phyloP scores from a whole-genome alignment of 2,113 vertebrate genomes.

The Poeciliopsis retropinna region DNA sequence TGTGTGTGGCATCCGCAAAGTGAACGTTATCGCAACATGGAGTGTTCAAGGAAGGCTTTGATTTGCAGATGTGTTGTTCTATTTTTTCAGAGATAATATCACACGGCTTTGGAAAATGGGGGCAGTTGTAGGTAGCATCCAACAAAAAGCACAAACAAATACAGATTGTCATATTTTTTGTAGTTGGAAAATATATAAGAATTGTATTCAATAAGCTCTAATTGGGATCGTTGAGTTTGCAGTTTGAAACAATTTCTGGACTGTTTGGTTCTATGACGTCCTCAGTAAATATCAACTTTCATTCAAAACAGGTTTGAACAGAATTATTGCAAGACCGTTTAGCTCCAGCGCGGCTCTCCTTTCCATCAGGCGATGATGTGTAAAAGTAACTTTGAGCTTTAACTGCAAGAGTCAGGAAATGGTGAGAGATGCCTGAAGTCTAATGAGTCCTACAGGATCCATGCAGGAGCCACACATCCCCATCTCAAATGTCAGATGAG shows the following conservation, averaged over 20 bases:
- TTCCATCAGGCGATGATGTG: constrained; percentile 24
- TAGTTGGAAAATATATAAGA: no score
- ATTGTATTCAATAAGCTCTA: no score
- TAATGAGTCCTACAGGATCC: constrained; percentile 49
- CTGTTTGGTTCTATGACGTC: no score
- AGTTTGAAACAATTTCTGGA: no score
- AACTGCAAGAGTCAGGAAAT: constrained; percentile 13
- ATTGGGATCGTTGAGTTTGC: no score
- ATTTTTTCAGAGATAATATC: constrained; percentile 54
- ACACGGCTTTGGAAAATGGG: constrained; percentile 27
- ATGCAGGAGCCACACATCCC: constrained; percentile 22
- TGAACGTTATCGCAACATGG: constrained; percentile 25
- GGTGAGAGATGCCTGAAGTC: constrained; percentile 13
- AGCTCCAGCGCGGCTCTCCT: constrained; percentile 1
- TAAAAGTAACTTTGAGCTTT: constrained; percentile 6
- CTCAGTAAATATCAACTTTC: no score
- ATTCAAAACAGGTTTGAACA: no score
- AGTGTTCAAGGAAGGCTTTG: constrained; percentile 36
- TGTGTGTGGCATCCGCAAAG: constrained; percentile 32
- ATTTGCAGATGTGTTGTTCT: constrained; percentile 42
- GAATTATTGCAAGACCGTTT: no score
- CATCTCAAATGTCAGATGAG: constrained; percentile 13
- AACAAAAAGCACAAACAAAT: constrained; percentile 58
- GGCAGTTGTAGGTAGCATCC: constrained; percentile 38
- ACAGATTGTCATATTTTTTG: constrained; percentile 23